Evolutionary conservation across 2,888 invertebrate genomes (phyloP).

Genomic region (Archips xylosteana): DNA sequence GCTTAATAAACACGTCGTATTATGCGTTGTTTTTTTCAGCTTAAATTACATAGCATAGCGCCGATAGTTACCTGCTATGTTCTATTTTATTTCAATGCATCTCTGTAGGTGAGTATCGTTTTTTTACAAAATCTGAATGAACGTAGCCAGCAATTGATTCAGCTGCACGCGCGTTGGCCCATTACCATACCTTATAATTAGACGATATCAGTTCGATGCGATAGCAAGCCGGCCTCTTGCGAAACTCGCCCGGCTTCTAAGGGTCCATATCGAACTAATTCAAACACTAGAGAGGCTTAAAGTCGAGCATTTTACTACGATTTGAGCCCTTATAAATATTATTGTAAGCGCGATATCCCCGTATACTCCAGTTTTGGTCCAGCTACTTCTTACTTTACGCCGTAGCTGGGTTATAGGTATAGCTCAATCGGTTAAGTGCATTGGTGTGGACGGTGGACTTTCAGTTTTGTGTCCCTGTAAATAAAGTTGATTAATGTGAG

Average conservation of each 20-base stretch:
- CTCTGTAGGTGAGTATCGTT: slow-evolving; percentile 23
- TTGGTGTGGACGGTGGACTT: slow-evolving; percentile 45
- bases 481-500: slow-evolving; percentile 47
- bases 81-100: slow-evolving; percentile 21
- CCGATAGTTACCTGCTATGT: not conserved
- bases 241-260: slow-evolving; percentile 77
- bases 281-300: slow-evolving; percentile 47
- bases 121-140: slow-evolving; percentile 51
- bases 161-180: slow-evolving; percentile 57
- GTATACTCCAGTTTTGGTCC: slow-evolving; percentile 55
- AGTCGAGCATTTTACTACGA: slow-evolving; percentile 39
- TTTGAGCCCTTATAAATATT: slow-evolving; percentile 39
- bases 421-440: slow-evolving; percentile 53
- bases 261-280: slow-evolving; percentile 68
- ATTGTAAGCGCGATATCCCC: slow-evolving; percentile 45
- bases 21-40: slow-evolving; percentile 14
- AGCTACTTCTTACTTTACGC: slow-evolving; percentile 47
- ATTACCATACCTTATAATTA: slow-evolving; percentile 81
- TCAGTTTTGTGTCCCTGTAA: slow-evolving; percentile 37
- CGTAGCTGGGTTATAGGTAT: slow-evolving; percentile 53
- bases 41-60: slow-evolving; percentile 29
- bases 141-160: slow-evolving; percentile 57
- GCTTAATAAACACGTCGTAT: slow-evolving; percentile 21
- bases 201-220: slow-evolving; percentile 82
- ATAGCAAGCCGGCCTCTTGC: slow-evolving; percentile 78